A percentile compares a stretch with the other conserved stretches of the same genome.
These are phyloP conservation scores for Amphimallon solstitiale DNA, from an alignment of 2,888 invertebrate genomes.

Conservation along the genomic window DNA sequence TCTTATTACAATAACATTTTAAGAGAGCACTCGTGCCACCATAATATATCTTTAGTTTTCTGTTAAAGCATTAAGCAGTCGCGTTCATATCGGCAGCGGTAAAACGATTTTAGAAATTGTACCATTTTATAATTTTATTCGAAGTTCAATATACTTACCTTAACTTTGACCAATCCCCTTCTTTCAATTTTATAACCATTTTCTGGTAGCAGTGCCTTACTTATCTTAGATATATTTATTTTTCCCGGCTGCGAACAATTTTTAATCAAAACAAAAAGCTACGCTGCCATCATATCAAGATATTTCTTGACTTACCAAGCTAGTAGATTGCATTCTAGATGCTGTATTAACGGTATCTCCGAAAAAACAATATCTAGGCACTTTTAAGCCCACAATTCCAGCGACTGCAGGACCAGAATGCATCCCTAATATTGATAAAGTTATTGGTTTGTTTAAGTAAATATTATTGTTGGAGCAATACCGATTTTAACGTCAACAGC, in stretches of 20 bases:
- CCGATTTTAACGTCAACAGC: constrained; percentile 74
- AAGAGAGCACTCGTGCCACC: too few species aligned
- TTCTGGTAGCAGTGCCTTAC: constrained; percentile 73
- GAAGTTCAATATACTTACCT: constrained; percentile 66
- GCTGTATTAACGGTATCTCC: constrained; percentile 94
- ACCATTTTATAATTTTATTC: background rate
- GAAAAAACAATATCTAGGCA: constrained; percentile 88
- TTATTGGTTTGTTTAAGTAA: too few species aligned
- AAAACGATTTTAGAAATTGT: background rate
- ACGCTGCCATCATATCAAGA: background rate
- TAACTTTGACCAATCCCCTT: constrained; percentile 81
- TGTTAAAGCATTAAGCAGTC: too few species aligned
- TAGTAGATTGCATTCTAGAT: constrained; percentile 85
- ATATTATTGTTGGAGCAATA: constrained; percentile 50
- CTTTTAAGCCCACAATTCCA: constrained; percentile 85
- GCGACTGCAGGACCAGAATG: constrained; percentile 91
- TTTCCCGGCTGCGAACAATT: constrained; percentile 68
- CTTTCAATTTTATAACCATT: constrained; percentile 74
- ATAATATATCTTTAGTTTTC: too few species aligned
- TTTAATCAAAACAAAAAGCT: background rate
- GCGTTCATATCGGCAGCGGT: too few species aligned
- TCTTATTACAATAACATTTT: too few species aligned
- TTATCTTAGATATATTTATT: constrained; percentile 80
- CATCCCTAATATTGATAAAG: constrained; percentile 70
- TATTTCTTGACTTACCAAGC: constrained; percentile 63